These are phyloP conservation scores for Eospalax fontanierii DNA, from an alignment of 2,797 vertebrate species.

Conservation along the genomic window DNA sequence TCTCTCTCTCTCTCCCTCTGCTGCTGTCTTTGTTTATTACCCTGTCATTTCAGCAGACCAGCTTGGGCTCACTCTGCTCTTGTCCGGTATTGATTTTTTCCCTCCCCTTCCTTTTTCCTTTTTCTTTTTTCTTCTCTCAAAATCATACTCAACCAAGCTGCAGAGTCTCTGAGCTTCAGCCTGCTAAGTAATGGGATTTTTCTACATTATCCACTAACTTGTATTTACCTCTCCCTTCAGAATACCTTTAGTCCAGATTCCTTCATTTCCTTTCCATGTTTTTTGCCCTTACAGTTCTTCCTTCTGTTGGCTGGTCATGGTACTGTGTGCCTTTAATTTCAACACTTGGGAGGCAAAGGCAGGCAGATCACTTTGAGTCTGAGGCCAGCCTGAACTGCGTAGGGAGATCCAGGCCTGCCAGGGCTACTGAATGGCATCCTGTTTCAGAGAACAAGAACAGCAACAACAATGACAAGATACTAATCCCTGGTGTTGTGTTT, in stretches of 20 bases:
- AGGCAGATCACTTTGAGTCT: too few species aligned
- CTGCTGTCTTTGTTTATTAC: neutral
- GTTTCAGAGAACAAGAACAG: too few species aligned
- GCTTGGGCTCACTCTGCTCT: neutral
- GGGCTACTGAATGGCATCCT: too few species aligned
- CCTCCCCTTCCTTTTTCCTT: neutral
- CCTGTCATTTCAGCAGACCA: neutral
- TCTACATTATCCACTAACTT: neutral
- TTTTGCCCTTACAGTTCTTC: too few species aligned
- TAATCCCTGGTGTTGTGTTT: neutral
- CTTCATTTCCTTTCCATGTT: neutral
- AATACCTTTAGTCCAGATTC: neutral
- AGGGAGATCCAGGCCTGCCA: too few species aligned
- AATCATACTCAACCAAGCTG: neutral
- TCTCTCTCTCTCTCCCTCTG: neutral
- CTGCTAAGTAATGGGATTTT: neutral
- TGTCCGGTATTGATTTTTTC: neutral
- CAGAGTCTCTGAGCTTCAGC: neutral
- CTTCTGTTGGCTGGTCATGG: neutral
- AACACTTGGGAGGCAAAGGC: too few species aligned
- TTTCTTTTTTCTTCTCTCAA: neutral
- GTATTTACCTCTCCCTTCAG: neutral
- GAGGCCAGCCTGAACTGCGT: too few species aligned
- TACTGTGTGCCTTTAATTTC: neutral
- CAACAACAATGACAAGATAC: neutral